Evolutionary conservation across 2,797 vertebrate genomes (phyloP), one percentile per base, ranked within the genome.

Genomic region (Halcyon leucocephala): DNA sequence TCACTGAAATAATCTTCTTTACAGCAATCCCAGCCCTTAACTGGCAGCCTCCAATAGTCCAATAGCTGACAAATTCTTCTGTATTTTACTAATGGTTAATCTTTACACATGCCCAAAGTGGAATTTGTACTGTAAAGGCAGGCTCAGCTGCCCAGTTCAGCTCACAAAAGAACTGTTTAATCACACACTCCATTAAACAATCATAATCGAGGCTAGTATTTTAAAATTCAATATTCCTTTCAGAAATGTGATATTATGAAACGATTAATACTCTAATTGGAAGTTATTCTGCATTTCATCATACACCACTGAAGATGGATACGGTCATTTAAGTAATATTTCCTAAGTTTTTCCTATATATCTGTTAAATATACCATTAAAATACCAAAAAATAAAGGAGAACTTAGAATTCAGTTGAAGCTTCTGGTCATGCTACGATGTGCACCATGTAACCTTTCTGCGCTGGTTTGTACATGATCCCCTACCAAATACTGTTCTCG

Each of bases 61-160:
- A 66, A 1, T 11, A 51, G 46, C 65, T 28, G 52, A 73, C 46
- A 80, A 80, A 65, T 60, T 55, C 51, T 46, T 70, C 25, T 44
- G 16, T 66, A 20, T 64, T 96, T 92, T 93, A 78, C 39, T 51
- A n/a, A 65, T 18, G 21, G 37, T 83, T 87, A 76, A 93, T 41
- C 54, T 92, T 96, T 92, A 87, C 81, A 88, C 33, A 54, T 31
- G 80, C 67, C 82, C 54, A n/a, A 81, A 92, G 61, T 72, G 81
- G 90, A 90, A 94, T 90, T 89, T 90, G 91, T 69, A 82, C 89
- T 37, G 31, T 41, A 58, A 64, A 76, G 42, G 52, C 10, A 82
- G 60, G 83, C 64, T 57, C 15, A 52, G 87, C 70, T 73, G 76
- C 88, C 73, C 74, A 19, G 54, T 85, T 71, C 54, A 64, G 66